Percentiles rank a stretch among this genome's conserved stretches.
phyloP scores from a whole-genome alignment of 2,888 invertebrate genomes.

The Ganaspis brasiliensis region DNA sequence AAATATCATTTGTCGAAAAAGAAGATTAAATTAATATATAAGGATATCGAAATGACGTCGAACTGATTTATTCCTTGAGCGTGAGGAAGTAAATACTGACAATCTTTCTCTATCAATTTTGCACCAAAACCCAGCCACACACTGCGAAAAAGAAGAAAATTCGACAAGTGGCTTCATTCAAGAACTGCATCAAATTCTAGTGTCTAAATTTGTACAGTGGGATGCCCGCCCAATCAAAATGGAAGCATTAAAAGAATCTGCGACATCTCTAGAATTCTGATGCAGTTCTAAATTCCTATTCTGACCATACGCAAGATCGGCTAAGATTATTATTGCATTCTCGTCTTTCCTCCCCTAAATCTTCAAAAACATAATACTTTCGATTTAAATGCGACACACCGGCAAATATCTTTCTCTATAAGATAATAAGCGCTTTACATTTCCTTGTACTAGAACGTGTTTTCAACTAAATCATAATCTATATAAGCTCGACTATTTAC shows the following conservation, averaged over 20 bases:
- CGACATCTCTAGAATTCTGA: conserved; percentile 56
- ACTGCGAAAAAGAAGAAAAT: neutral
- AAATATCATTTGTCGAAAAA: neutral
- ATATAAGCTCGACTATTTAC: conserved; percentile 56
- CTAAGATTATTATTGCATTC: conserved; percentile 62
- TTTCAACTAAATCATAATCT: conserved; percentile 37
- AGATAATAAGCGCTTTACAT: conserved; percentile 62
- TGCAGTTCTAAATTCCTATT: conserved; percentile 52
- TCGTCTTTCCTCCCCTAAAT: conserved; percentile 55
- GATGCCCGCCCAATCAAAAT: conserved; percentile 66
- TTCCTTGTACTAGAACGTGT: conserved; percentile 64
- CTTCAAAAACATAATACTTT: conserved; percentile 32
- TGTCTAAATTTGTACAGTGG: conserved; percentile 65
- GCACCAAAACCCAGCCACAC: conserved; percentile 23
- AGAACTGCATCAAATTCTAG: conserved; percentile 40
- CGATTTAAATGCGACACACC: conserved; percentile 36
- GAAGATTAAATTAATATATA: conserved; percentile 40
- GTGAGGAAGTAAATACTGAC: conserved; percentile 33
- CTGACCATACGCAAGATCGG: conserved; percentile 59
- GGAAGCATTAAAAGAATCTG: conserved; percentile 65
- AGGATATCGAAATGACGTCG: conserved; percentile 44
- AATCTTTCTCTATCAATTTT: conserved; percentile 26
- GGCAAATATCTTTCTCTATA: conserved; percentile 25
- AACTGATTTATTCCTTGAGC: conserved; percentile 45
- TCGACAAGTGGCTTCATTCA: conserved; percentile 9